A percentile compares a stretch with the other conserved stretches of the same genome.
phyloP scores from a whole-genome alignment of 2,113 vertebrate species.

The Gnathonemus echidnorhynchus region DNA sequence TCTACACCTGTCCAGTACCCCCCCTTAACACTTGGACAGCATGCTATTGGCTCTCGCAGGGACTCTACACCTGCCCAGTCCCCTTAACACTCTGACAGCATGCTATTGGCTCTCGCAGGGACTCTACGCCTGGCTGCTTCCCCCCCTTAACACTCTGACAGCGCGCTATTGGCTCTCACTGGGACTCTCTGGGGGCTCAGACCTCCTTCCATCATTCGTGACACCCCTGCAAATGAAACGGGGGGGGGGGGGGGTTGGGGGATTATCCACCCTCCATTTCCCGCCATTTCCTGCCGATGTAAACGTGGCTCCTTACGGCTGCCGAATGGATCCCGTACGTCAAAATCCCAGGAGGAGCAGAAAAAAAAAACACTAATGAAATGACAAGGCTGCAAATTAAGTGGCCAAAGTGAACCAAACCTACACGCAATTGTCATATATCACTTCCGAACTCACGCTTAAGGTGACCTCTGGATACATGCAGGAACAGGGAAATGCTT shows the following conservation, averaged over 20 bases:
- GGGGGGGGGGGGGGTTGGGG: no score
- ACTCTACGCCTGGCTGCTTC: no score
- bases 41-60: no score
- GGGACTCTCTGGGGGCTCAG: constrained; percentile 38
- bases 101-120: neutral
- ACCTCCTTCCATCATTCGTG: constrained; percentile 32
- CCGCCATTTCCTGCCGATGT: no score
- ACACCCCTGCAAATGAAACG: neutral
- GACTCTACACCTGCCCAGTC: no score
- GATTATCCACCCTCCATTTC: no score
- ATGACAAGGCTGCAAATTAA: neutral
- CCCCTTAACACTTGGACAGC: no score
- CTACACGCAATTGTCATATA: neutral
- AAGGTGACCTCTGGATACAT: neutral
- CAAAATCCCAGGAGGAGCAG: neutral
- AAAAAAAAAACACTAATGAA: neutral
- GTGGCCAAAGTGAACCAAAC: neutral
- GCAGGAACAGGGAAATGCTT: no score
- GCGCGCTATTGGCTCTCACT: constrained; percentile 4
- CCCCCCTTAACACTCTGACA: neutral
- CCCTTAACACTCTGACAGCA: constrained; percentile 3
- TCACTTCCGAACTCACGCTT: neutral
- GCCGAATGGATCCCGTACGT: no score
- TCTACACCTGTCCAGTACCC: no score
- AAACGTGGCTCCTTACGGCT: no score